These are phyloP conservation scores for Microtus oregoni DNA, from an alignment of 2,113 vertebrate species.

Conservation along the genomic window DNA sequence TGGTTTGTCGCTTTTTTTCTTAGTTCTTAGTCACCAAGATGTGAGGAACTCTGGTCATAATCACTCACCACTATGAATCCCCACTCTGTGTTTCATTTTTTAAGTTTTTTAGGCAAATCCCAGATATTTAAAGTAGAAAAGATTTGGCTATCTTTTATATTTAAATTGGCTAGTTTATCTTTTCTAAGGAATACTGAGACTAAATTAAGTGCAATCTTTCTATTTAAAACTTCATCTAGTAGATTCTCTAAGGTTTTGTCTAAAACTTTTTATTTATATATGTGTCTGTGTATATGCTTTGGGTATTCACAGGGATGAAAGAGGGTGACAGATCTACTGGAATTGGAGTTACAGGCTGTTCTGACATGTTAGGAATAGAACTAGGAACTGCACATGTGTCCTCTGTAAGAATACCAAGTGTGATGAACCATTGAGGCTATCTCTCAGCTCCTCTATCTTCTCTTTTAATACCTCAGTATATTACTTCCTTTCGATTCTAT, in stretches of 20 bases:
- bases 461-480: neutral
- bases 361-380: neutral
- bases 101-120: neutral
- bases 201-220: neutral
- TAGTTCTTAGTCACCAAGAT: neutral
- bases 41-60: neutral
- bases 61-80: neutral
- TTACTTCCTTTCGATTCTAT: neutral
- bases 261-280: neutral
- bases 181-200: neutral
- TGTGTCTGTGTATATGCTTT: neutral
- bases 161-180: neutral
- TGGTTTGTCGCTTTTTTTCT: neutral
- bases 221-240: neutral
- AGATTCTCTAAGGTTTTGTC: neutral
- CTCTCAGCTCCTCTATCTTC: neutral
- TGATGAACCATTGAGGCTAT: neutral
- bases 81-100: neutral
- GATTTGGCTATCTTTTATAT: neutral
- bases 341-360: neutral
- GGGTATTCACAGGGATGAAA: neutral
- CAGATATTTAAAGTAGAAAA: neutral
- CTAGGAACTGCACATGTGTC: neutral
- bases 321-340: accelerated
- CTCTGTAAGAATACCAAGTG: neutral